Conservation (phyloP, 2,797 vertebrate genomes). For the Delichon dasypus region DNA sequence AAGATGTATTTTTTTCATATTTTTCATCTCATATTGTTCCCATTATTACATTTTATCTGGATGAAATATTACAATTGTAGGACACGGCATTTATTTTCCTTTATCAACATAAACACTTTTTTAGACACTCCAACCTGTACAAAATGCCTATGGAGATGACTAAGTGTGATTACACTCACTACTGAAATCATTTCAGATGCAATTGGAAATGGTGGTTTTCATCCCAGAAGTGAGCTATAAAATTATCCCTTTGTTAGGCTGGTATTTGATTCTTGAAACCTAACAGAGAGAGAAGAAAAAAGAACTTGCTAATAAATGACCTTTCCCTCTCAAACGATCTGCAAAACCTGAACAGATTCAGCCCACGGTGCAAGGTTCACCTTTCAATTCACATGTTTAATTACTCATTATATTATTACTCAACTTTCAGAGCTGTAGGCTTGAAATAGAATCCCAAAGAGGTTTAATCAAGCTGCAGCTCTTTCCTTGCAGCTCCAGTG, state of each 20-base stretch:
- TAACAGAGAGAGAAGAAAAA: background rate
- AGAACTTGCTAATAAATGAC: background rate
- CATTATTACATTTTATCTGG: background rate
- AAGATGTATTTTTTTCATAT: background rate
- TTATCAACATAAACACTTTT: background rate
- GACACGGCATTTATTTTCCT: background rate
- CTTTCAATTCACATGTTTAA: slow-evolving; percentile 31
- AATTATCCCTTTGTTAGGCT: background rate
- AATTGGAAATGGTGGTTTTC: background rate
- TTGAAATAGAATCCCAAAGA: background rate
- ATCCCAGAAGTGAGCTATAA: background rate
- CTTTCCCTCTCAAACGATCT: background rate
- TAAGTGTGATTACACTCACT: background rate
- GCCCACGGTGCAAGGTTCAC: background rate
- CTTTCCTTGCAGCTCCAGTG: background rate
- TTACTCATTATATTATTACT: slow-evolving; percentile 3
- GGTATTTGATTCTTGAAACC: background rate
- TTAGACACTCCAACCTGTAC: background rate
- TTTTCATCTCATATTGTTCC: background rate
- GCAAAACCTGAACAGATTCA: background rate
- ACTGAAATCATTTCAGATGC: background rate
- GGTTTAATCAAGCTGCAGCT: background rate
- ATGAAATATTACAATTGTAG: background rate
- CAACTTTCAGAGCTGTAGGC: background rate
- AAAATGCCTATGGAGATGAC: background rate